These are phyloP conservation scores for Rhea pennata DNA, from an alignment of 2,113 vertebrate genomes.

Conservation along the genomic window DNA sequence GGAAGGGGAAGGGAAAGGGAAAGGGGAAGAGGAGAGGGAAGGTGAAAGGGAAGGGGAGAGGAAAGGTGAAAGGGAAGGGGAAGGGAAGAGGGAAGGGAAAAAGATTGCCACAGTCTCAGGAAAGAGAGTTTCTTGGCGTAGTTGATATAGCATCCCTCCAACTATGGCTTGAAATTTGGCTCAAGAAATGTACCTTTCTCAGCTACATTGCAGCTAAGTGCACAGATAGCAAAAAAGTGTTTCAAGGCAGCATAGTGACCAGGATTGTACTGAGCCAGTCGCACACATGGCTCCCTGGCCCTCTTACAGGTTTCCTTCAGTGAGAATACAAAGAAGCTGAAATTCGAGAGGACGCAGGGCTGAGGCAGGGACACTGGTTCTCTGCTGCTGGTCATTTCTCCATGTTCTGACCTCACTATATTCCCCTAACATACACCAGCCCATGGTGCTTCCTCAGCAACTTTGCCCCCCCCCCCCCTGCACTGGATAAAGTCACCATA, in stretches of 20 bases:
- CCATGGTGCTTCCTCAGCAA: neutral
- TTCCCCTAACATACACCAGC: neutral
- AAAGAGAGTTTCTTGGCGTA: neutral
- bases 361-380: neutral
- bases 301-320: neutral
- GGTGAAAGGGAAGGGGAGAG: too few relatives aligned
- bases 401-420: rapidly evolving
- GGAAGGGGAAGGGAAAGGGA: rapidly evolving
- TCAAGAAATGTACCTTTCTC: neutral
- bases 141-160: neutral
- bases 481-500: rapidly evolving
- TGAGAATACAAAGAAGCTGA: neutral
- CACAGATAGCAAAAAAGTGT: neutral
- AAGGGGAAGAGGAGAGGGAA: too few relatives aligned
- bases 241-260: neutral
- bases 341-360: neutral
- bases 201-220: neutral
- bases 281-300: neutral
- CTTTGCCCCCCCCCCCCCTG: neutral
- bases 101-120: neutral
- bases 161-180: neutral
- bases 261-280: neutral
- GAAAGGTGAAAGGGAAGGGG: too few relatives aligned
- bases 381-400: neutral
- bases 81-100: neutral